Evolutionary conservation across 2,888 invertebrate genomes (phyloP).

Genomic region (Microctonus aethiopoides): DNA sequence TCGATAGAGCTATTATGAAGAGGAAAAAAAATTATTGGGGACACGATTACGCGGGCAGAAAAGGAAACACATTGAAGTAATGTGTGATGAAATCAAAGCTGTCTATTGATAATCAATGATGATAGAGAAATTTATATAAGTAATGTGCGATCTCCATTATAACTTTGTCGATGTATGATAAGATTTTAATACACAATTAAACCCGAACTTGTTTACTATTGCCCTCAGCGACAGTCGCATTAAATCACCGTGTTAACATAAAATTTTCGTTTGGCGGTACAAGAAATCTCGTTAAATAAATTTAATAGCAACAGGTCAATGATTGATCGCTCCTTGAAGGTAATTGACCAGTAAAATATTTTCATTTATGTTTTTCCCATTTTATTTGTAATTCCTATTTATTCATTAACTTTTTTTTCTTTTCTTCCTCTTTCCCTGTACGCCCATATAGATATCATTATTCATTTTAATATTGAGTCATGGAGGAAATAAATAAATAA

Average conservation of each 20-base stretch:
- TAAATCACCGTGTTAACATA: not conserved
- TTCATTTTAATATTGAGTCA: not conserved
- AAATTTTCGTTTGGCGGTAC: not conserved
- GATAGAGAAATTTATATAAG: not conserved
- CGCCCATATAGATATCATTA: not conserved
- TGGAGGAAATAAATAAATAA: too few species aligned
- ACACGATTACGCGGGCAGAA: not conserved
- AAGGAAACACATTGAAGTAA: not conserved
- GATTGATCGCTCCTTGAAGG: not conserved
- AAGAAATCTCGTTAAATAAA: not conserved
- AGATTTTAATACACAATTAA: not conserved
- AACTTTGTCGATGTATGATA: not conserved
- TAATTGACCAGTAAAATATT: not conserved
- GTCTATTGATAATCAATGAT: not conserved
- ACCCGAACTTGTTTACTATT: not conserved
- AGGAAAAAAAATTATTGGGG: not conserved
- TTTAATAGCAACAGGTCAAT: conserved; percentile 1
- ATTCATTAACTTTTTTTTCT: not conserved
- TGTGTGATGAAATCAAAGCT: not conserved
- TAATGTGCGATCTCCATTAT: not conserved
- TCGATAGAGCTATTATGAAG: conserved; percentile 14
- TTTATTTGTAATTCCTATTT: not conserved
- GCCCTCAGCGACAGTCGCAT: not conserved
- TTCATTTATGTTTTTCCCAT: not conserved
- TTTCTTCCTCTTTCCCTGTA: not conserved